Evolutionary conservation across 2,113 vertebrate species (phyloP).

Genomic region (Phrynosoma platyrhinos): DNA sequence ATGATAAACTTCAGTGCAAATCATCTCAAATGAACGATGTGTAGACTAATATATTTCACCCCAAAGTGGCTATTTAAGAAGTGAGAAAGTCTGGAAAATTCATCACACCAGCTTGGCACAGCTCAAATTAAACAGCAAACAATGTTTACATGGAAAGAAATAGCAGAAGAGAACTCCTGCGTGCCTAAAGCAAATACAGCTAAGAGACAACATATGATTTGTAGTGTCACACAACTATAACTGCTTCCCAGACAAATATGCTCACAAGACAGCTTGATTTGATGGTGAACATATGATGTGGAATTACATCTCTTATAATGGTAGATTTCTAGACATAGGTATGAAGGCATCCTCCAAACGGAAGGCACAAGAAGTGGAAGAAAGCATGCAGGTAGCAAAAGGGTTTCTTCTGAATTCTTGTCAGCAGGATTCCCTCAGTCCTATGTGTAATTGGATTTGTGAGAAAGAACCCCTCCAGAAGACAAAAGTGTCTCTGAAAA

Average conservation of each 20-base stretch:
- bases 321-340: neutral
- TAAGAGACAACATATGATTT: neutral
- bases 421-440: no score
- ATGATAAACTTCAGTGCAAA: constrained; percentile 7
- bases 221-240: neutral
- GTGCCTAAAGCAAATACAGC: neutral
- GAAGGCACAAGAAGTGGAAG: no score
- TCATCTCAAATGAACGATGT: constrained; percentile 1
- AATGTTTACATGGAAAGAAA: constrained; percentile 24
- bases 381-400: no score
- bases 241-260: neutral
- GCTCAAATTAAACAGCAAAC: constrained; percentile 7
- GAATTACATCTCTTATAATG: neutral
- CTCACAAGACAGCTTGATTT: constrained; percentile 3
- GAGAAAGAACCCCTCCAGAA: no score
- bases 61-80: constrained; percentile 27
- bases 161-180: constrained; percentile 13
- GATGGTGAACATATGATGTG: neutral
- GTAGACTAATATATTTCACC: neutral
- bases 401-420: no score
- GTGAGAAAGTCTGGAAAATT: neutral
- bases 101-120: constrained; percentile 21
- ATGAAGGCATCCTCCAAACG: neutral
- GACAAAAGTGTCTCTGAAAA: no score
- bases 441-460: no score